Conservation (phyloP, 2,888 invertebrate species). For the Dryadula phaetusa region DNA sequence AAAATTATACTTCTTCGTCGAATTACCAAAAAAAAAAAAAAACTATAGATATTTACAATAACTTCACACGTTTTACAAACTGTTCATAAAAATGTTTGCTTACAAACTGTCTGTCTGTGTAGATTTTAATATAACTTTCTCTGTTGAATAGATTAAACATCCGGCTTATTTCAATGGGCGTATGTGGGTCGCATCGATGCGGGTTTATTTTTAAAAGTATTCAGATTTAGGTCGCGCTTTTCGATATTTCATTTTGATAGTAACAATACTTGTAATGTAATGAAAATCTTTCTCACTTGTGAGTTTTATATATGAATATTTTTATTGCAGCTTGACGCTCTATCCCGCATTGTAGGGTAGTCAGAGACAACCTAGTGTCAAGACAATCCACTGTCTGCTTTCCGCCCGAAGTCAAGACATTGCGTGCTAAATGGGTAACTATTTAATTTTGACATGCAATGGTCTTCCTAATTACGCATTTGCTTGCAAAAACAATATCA, state of each 20-base stretch:
- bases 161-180: conserved; percentile 25
- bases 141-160: conserved; percentile 27
- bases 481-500: no score
- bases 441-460: no score
- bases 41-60: neutral
- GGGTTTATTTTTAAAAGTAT: conserved; percentile 23
- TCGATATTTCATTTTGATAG: conserved; percentile 8
- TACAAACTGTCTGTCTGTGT: conserved; percentile 14
- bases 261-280: conserved; percentile 13
- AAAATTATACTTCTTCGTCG: neutral
- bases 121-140: conserved; percentile 25
- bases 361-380: no score
- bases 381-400: no score
- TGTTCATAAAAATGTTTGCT: conserved; percentile 20
- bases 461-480: no score
- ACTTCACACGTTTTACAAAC: conserved; percentile 13
- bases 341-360: no score
- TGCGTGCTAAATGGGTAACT: no score
- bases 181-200: conserved; percentile 23
- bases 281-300: neutral
- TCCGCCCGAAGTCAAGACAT: no score
- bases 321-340: no score
- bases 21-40: neutral
- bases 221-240: conserved; percentile 17
- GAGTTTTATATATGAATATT: neutral